These are phyloP conservation scores for Daubentonia madagascariensis DNA, from an alignment of 2,113 vertebrate genomes.

Conservation along the genomic window DNA sequence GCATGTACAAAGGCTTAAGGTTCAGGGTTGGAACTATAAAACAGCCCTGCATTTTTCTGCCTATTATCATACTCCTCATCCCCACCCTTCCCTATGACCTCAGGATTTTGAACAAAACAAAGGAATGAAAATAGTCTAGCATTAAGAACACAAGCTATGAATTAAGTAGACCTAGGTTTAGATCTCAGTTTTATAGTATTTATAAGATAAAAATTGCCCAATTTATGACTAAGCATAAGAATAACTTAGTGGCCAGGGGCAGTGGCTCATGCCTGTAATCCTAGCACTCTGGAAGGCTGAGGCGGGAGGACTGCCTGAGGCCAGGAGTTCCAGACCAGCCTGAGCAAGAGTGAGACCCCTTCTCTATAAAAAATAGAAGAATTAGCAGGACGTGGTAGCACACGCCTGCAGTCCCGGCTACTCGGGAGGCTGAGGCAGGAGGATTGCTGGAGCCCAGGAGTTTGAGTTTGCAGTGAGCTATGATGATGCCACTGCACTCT, in stretches of 20 bases:
- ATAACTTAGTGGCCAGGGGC: not conserved
- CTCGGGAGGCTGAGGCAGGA: too few species aligned
- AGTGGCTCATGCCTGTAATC: too few species aligned
- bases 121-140: not conserved
- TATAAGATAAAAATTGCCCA: not conserved
- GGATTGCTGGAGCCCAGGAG: too few species aligned
- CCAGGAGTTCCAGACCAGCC: too few species aligned
- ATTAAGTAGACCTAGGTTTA: not conserved
- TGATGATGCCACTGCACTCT: too few species aligned
- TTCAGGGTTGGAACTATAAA: not conserved
- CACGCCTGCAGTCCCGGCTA: too few species aligned
- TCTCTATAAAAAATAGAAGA: too few species aligned
- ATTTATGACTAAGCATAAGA: constrained; percentile 5
- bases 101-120: constrained; percentile 40
- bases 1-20: not conserved
- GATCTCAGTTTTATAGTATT: not conserved
- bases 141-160: not conserved
- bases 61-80: not conserved
- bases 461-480: too few species aligned
- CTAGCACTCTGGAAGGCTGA: too few species aligned
- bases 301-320: too few species aligned
- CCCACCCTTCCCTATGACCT: not conserved
- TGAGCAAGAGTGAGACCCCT: too few species aligned
- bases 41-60: not conserved
- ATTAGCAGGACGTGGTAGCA: too few species aligned